Evolutionary conservation across 2,113 vertebrate genomes (phyloP), one percentile per base, ranked within the genome.

Genomic region (Trichechus manatus): DNA sequence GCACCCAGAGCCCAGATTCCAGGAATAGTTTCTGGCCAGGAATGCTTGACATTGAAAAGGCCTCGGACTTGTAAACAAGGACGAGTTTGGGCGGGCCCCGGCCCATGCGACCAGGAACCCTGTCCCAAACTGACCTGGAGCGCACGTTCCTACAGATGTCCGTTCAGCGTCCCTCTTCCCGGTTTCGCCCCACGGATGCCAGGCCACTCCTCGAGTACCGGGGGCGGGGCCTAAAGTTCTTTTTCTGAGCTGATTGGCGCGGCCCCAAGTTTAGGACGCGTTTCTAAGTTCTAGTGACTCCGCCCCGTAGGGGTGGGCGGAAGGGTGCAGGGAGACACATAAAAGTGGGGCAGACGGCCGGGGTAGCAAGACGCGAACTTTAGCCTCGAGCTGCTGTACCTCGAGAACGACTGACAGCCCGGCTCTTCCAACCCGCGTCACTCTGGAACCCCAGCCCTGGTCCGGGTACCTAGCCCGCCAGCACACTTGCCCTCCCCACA

Each of bases 21-120:
- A 90, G 96, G 92, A 97, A 83, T 47, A 72, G 50, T 90, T 96
- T 90, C 74, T 56, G 72, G 72, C 33, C 6, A 0, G 75, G 89
- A 95, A 80, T 77, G 70, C 25, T 7, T 93, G 97, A 97, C 94
- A 68, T 93, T 96, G 96, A 95, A 50, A 64, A 27, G 20, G 80
- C 59, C 47, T 44, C 3, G 3, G 47, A 23, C 70, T 78, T 44
- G 96, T 97, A 95, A 97, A 98, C 96, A 98, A 97, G 96, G 96
- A 75, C 96, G n/a, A 72, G 92, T 66, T 61, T n/a, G 78, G 92
- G 74, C 85, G 4, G 80, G 84, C 50, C 44, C 47, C 31, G 61
- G 15, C 94, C 96, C 92, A 78, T 13, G 74, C 6, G 39, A 14
- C 39, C 36, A 4, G 19, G 29, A n/a, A 4, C 17, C 31, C 29